Percentiles rank a stretch among this genome's conserved stretches.
These are phyloP conservation scores for Microplitis mediator DNA, from an alignment of 1,140 invertebrate species.

Conservation along the genomic window DNA sequence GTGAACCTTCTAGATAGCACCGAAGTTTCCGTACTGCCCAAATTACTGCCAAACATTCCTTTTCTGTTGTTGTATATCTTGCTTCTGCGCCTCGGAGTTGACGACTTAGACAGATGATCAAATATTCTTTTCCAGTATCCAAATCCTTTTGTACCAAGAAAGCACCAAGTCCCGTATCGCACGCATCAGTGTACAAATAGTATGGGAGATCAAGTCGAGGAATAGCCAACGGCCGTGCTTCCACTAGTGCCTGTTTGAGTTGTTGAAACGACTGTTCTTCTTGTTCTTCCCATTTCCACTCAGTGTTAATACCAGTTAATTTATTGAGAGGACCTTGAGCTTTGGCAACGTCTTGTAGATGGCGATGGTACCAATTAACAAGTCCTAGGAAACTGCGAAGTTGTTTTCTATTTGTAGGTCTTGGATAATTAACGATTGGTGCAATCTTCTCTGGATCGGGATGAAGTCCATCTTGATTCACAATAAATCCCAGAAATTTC, in stretches of 20 bases:
- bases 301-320: background rate
- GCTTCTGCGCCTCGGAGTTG: too few species aligned
- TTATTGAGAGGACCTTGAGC: background rate
- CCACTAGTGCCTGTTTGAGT: background rate
- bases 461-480: background rate
- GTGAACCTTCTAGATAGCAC: background rate
- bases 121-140: too few species aligned
- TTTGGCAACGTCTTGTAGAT: background rate
- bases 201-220: background rate
- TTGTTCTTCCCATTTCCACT: background rate
- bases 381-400: background rate
- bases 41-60: background rate
- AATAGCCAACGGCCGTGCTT: background rate
- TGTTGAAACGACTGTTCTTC: background rate
- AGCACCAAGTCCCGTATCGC: background rate
- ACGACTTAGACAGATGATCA: too few species aligned
- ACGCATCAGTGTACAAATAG: background rate
- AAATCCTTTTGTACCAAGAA: background rate
- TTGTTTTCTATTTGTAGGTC: background rate
- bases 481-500: conserved; percentile 5
- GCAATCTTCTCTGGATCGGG: background rate
- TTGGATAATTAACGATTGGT: too few species aligned
- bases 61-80: background rate
- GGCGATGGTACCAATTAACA: background rate
- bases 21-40: background rate